Conservation (phyloP, 1,140 invertebrate species). For the Sipha flava region DNA sequence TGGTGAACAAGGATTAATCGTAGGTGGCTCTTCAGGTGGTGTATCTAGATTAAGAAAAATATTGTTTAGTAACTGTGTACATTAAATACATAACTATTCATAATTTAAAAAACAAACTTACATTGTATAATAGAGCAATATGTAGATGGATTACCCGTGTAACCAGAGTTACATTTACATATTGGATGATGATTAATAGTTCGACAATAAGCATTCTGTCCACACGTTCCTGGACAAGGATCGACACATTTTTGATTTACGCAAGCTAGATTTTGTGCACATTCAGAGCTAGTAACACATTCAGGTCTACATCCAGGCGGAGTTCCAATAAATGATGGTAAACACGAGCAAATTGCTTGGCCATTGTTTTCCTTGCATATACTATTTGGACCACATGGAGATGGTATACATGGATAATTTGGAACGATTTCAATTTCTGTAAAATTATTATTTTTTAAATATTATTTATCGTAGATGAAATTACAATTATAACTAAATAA, state of each 20-base stretch:
- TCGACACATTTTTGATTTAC: conserved; percentile 58
- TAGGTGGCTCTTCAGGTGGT: conserved; percentile 39
- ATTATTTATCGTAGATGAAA: background rate
- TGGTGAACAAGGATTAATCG: conserved; percentile 55
- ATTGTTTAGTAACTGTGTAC: no score
- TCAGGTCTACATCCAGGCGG: conserved; percentile 63
- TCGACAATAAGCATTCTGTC: conserved; percentile 53
- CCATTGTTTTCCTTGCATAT: conserved; percentile 54
- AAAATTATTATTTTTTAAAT: conserved; percentile 12
- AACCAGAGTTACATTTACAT: conserved; percentile 57
- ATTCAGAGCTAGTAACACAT: conserved; percentile 57
- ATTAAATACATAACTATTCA: no score
- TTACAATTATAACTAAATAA: background rate
- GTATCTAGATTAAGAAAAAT: no score
- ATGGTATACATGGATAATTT: conserved; percentile 54
- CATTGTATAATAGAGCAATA: conserved; percentile 49
- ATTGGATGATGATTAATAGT: conserved; percentile 57
- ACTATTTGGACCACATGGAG: conserved; percentile 61
- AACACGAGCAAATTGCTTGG: conserved; percentile 53
- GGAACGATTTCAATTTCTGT: conserved; percentile 40
- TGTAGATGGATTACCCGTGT: conserved; percentile 61
- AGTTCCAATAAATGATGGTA: conserved; percentile 54
- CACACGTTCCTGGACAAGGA: conserved; percentile 67
- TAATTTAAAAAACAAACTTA: no score
- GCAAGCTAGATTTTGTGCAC: conserved; percentile 53